Conservation (phyloP, 2,888 invertebrate genomes). For the Myopa testacea region DNA sequence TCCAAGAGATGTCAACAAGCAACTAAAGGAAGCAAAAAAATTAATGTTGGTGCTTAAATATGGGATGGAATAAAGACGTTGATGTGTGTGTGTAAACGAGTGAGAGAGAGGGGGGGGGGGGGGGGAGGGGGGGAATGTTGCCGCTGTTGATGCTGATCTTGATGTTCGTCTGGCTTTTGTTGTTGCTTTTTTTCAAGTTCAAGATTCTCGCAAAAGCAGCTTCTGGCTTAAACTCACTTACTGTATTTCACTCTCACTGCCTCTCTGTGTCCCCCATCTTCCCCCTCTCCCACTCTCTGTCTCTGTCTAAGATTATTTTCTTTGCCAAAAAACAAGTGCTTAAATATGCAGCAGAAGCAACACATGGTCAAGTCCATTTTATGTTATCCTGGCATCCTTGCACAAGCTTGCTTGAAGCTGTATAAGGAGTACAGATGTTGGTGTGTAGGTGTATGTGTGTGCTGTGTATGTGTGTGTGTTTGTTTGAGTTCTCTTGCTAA, state of each 20-base stretch:
- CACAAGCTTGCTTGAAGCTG: neutral
- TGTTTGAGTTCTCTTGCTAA: no score
- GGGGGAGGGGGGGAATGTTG: neutral
- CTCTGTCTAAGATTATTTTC: neutral
- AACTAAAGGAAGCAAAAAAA: neutral
- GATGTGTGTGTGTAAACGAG: neutral
- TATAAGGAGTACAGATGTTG: no score
- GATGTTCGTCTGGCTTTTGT: neutral
- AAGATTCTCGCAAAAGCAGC: neutral
- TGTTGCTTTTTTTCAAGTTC: neutral
- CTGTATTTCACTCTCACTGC: neutral
- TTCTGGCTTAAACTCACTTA: neutral
- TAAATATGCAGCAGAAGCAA: neutral
- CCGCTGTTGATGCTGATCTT: no score
- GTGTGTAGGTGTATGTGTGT: no score
- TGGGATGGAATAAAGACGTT: no score
- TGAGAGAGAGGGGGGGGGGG: neutral
- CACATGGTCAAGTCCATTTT: conserved; percentile 1
- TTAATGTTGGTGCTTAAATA: no score
- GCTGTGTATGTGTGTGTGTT: no score
- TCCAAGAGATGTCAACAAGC: neutral
- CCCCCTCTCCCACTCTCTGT: neutral
- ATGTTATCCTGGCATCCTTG: neutral
- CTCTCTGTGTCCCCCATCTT: neutral
- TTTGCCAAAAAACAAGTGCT: neutral